phyloP scores from a whole-genome alignment of 2,113 vertebrate genomes.

The Caranx melampygus region DNA sequence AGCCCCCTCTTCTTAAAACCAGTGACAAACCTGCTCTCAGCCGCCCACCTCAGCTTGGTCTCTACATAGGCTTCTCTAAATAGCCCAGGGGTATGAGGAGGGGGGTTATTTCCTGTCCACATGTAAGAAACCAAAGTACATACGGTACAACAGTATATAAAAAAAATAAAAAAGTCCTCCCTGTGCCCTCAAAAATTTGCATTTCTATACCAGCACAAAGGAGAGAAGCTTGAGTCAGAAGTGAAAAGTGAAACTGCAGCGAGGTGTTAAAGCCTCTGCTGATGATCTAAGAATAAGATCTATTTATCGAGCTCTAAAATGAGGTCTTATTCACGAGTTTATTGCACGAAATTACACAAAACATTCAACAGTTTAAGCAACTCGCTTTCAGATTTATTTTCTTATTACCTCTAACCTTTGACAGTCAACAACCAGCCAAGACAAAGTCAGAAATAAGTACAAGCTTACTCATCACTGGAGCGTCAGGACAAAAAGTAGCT shows the following conservation, averaged over 20 bases:
- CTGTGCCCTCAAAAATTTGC: conserved; percentile 24
- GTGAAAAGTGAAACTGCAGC: conserved; percentile 22
- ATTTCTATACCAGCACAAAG: conserved; percentile 14
- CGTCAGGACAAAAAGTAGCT: neutral
- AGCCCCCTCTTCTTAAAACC: conserved; percentile 30
- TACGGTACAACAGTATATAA: conserved; percentile 24
- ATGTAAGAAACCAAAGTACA: conserved; percentile 22
- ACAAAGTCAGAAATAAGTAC: neutral
- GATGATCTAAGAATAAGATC: conserved; percentile 17
- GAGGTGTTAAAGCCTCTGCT: conserved; percentile 12
- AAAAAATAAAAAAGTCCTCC: conserved; percentile 6
- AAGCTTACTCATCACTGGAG: neutral
- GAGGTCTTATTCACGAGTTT: conserved; percentile 6
- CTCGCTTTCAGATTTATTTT: neutral
- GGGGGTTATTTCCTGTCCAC: conserved; percentile 45
- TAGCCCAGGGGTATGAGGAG: neutral
- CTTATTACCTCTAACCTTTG: neutral
- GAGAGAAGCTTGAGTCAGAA: neutral
- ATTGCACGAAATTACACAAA: conserved; percentile 7
- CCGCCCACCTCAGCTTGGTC: conserved; percentile 42
- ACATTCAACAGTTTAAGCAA: no score
- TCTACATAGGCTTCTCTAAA: conserved; percentile 53
- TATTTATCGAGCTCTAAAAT: conserved; percentile 15
- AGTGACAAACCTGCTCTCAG: conserved; percentile 49
- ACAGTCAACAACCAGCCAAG: neutral